These are phyloP conservation scores for Acipenser ruthenus DNA, from an alignment of 2,797 vertebrate genomes.

Conservation along the genomic window DNA sequence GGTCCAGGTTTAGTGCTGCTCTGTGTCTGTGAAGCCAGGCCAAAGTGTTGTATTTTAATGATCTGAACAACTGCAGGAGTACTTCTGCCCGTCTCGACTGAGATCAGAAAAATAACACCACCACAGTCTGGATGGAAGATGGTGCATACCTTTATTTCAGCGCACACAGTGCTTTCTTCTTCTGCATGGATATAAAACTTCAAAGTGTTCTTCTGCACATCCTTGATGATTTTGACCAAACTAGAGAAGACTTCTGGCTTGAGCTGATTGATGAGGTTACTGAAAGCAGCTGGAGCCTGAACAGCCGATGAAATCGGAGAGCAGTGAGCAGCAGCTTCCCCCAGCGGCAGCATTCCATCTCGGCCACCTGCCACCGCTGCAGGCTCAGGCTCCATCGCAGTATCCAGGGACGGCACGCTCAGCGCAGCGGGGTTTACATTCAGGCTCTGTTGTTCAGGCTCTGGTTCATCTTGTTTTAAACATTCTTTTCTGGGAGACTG, in stretches of 20 bases:
- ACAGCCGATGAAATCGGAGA: conserved; percentile 14
- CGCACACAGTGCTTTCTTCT: conserved; percentile 62
- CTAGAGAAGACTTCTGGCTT: conserved; percentile 75
- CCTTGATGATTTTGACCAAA: conserved; percentile 76
- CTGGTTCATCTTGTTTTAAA: not conserved
- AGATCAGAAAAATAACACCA: no score
- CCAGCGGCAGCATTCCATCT: not conserved
- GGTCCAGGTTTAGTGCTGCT: no score
- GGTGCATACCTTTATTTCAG: conserved; percentile 75
- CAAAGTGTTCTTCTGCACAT: conserved; percentile 71
- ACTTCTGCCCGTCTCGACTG: no score
- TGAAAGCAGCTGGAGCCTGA: conserved; percentile 46
- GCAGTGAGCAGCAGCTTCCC: not conserved
- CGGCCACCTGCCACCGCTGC: not conserved
- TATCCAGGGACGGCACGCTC: not conserved
- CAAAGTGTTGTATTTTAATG: no score
- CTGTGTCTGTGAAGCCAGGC: no score
- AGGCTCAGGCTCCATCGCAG: not conserved
- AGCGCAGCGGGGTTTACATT: not conserved
- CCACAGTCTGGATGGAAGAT: no score
- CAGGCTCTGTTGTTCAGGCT: not conserved
- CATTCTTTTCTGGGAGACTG: not conserved
- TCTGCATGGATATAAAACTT: conserved; percentile 85
- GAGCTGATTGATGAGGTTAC: conserved; percentile 71
- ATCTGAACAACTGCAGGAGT: no score